These are phyloP conservation scores for Poecilia latipinna DNA, from an alignment of 2,113 vertebrate species.

Conservation along the genomic window DNA sequence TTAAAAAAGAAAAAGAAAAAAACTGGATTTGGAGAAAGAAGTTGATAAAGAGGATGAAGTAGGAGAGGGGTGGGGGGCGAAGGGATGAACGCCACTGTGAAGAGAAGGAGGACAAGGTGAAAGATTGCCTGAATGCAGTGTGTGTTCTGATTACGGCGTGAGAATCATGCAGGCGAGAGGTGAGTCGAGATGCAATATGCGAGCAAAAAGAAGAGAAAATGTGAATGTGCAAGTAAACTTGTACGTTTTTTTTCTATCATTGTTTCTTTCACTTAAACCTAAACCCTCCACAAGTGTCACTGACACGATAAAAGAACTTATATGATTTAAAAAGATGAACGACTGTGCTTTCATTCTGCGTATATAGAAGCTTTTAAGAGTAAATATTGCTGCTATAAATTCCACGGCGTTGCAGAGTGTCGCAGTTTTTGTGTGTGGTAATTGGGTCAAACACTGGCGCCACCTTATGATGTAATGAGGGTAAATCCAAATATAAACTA, in stretches of 20 bases:
- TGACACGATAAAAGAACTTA: too few species aligned
- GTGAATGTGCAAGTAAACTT: constrained; percentile 16
- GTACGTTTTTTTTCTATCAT: constrained; percentile 31
- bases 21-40: background rate
- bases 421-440: too few species aligned
- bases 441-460: too few species aligned
- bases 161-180: background rate
- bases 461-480: too few species aligned
- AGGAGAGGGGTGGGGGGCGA: background rate
- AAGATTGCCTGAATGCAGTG: constrained; percentile 8
- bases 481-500: too few species aligned
- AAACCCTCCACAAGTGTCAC: constrained; percentile 20
- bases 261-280: constrained; percentile 43
- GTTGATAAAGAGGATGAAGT: background rate
- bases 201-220: constrained; percentile 22
- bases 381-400: too few species aligned
- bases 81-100: constrained; percentile 14
- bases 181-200: constrained; percentile 24
- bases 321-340: too few species aligned
- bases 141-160: constrained; percentile 33
- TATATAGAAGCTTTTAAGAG: too few species aligned
- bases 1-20: background rate
- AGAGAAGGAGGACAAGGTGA: constrained; percentile 35
- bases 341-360: too few species aligned
- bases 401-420: too few species aligned